A percentile compares a stretch with the other conserved stretches of the same genome.
Evolutionary conservation across 2,797 vertebrate species (phyloP).

Genomic region (Melanotaenia trifasciata): DNA sequence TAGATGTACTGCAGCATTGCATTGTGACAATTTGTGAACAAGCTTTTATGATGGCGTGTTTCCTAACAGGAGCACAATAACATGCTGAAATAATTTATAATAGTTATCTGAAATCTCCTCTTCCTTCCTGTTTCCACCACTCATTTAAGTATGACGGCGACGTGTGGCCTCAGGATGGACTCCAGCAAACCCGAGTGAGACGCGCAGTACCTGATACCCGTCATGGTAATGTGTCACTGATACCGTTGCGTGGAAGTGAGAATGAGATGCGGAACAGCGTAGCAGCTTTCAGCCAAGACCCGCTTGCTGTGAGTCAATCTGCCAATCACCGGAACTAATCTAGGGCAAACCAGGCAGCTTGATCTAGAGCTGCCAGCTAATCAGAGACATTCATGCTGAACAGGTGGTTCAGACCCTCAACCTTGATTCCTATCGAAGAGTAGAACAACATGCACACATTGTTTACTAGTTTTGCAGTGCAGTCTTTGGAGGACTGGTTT

Average conservation of each 20-base stretch:
- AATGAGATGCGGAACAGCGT: constrained; percentile 97
- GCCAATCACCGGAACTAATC: constrained; percentile 76
- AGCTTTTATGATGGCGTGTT: neutral
- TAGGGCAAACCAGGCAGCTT: constrained; percentile 35
- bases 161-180: constrained; percentile 89
- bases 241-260: constrained; percentile 93
- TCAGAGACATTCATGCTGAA: constrained; percentile 67
- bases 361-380: constrained; percentile 38
- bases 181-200: constrained; percentile 70
- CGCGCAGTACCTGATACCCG: constrained; percentile 81
- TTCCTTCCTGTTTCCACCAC: neutral
- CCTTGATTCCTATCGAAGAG: constrained; percentile 11
- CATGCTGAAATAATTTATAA: neutral
- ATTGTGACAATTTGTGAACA: neutral
- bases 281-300: constrained; percentile 90
- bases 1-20: neutral
- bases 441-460: constrained; percentile 16
- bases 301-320: constrained; percentile 89
- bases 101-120: constrained; percentile 9
- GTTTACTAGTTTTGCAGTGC: constrained; percentile 7
- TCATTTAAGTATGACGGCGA: constrained; percentile 80
- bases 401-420: constrained; percentile 59
- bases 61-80: neutral
- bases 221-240: constrained; percentile 91
- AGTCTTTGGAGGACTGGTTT: neutral